phyloP scores from a whole-genome alignment of 1,140 invertebrate genomes.

The Pteromalus puparum region DNA sequence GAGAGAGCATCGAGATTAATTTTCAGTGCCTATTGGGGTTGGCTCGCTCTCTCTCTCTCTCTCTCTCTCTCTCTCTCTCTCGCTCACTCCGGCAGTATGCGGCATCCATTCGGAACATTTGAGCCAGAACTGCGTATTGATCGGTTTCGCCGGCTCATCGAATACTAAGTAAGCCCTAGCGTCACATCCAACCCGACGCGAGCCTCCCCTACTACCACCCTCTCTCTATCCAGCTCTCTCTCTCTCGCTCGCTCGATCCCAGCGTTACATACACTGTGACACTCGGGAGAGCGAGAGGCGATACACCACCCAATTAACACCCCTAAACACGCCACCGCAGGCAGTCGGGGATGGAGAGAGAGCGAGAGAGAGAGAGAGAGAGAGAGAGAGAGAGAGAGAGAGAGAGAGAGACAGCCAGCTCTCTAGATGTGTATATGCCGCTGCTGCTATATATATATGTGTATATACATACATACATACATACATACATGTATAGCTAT shows the following conservation, averaged over 20 bases:
- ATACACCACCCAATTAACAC: constrained; percentile 71
- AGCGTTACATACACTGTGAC: constrained; percentile 61
- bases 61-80: not conserved
- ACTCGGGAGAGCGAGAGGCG: constrained; percentile 57
- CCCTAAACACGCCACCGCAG: constrained; percentile 68
- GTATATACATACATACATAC: not conserved
- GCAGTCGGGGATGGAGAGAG: constrained; percentile 46
- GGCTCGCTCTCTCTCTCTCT: constrained; percentile 21
- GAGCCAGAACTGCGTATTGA: constrained; percentile 68
- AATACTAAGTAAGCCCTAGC: constrained; percentile 68
- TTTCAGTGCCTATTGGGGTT: constrained; percentile 63
- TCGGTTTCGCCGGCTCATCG: constrained; percentile 68
- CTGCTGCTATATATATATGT: not conserved
- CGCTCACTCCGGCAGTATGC: constrained; percentile 52
- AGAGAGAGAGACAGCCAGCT: not conserved
- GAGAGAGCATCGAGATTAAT: constrained; percentile 60
- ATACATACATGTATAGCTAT: not conserved
- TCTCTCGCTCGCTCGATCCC: not conserved
- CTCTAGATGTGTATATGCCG: not conserved
- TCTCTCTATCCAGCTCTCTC: not conserved
- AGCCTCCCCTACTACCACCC: not conserved
- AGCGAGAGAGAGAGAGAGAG: constrained; percentile 4
- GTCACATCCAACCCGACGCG: constrained; percentile 59
- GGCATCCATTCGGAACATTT: constrained; percentile 67
- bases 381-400: constrained; percentile 19